Evolutionary conservation across 2,113 vertebrate genomes (phyloP).

Genomic region (Tachycineta bicolor): DNA sequence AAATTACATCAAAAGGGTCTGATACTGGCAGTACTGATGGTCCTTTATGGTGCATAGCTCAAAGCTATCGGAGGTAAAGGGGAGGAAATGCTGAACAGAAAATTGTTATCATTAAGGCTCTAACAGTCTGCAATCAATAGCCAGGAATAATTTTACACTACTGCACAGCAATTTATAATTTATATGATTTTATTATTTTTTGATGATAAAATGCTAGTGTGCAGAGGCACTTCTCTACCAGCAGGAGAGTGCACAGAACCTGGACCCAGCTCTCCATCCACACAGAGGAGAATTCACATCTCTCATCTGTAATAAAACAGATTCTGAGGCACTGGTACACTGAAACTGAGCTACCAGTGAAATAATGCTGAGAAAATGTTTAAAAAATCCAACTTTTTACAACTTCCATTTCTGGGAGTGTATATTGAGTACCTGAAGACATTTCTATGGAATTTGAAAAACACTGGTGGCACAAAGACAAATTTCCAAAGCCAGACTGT

Average conservation of each 20-base stretch:
- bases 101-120: slow-evolving; percentile 57
- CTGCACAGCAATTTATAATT: slow-evolving; percentile 8
- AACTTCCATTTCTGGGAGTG: slow-evolving; percentile 15
- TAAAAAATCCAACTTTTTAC: slow-evolving; percentile 6
- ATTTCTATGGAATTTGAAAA: slow-evolving; percentile 58
- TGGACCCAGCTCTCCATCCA: slow-evolving; percentile 19
- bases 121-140: slow-evolving; percentile 70
- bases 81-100: slow-evolving; percentile 48
- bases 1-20: slow-evolving; percentile 29
- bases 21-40: slow-evolving; percentile 64
- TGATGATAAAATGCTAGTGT: slow-evolving; percentile 2
- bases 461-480: slow-evolving; percentile 55
- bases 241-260: slow-evolving; percentile 6
- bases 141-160: slow-evolving; percentile 60
- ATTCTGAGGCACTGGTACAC: background rate
- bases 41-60: slow-evolving; percentile 17
- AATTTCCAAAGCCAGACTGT: slow-evolving; percentile 48
- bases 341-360: slow-evolving; percentile 8
- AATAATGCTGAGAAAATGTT: slow-evolving; percentile 42
- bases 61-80: slow-evolving; percentile 47
- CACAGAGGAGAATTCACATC: slow-evolving; percentile 28
- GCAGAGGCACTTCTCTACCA: slow-evolving; percentile 28
- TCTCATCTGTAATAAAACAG: slow-evolving; percentile 29
- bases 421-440: slow-evolving; percentile 36
- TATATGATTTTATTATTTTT: no score